Conservation (phyloP, 2,888 invertebrate species). For the Anthrax anthrax region DNA sequence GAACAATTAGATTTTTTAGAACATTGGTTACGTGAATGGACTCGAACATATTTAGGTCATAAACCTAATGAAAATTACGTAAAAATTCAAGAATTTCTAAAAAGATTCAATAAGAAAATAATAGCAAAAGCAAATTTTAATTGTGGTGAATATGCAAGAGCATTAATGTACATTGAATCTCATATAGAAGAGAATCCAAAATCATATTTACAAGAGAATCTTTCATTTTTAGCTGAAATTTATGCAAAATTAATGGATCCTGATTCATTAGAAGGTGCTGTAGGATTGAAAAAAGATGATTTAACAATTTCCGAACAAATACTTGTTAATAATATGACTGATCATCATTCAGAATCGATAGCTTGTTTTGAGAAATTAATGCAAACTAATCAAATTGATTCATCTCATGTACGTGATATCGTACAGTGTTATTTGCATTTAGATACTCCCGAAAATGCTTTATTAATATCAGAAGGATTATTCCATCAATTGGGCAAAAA, state of each 20-base stretch:
- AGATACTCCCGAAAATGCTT: constrained; percentile 76
- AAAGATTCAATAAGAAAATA: constrained; percentile 44
- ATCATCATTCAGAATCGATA: constrained; percentile 69
- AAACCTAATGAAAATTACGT: constrained; percentile 14
- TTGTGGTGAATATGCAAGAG: constrained; percentile 59
- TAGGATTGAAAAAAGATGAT: constrained; percentile 57
- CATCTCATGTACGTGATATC: constrained; percentile 48
- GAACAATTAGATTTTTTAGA: constrained; percentile 61
- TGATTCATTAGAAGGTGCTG: constrained; percentile 74
- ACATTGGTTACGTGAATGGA: constrained; percentile 52
- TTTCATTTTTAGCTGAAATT: constrained; percentile 57
- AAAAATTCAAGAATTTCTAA: constrained; percentile 29
- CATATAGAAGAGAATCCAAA: constrained; percentile 45
- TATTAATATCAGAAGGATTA: constrained; percentile 57
- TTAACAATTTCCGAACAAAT: constrained; percentile 72
- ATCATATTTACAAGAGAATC: constrained; percentile 41
- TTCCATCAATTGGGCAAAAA: constrained; percentile 44
- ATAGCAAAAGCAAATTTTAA: constrained; percentile 60
- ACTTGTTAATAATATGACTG: constrained; percentile 69
- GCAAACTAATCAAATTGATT: constrained; percentile 40
- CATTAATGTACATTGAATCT: constrained; percentile 59
- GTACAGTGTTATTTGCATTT: constrained; percentile 73
- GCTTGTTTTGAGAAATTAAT: constrained; percentile 76
- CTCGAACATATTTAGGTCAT: constrained; percentile 3
- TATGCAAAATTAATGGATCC: constrained; percentile 81